Evolutionary conservation across 2,888 invertebrate genomes (phyloP).

Genomic region (Aphodius granarius): DNA sequence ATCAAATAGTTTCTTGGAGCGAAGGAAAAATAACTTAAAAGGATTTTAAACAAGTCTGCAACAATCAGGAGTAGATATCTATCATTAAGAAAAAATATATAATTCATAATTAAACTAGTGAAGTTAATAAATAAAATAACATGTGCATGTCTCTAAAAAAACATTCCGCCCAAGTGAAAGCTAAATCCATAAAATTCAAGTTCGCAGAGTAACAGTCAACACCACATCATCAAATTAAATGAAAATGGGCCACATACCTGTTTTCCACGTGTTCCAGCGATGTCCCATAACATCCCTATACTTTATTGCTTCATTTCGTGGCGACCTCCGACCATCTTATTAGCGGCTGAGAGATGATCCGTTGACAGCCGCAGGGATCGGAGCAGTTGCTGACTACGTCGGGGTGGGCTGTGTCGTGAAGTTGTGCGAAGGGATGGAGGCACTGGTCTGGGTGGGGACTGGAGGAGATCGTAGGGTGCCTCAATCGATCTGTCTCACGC

Average conservation of each 20-base stretch:
- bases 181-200: not conserved
- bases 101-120: no score
- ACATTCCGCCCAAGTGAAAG: no score
- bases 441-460: not conserved
- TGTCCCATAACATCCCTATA: not conserved
- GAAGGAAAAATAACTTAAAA: no score
- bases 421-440: not conserved
- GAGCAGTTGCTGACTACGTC: constrained; percentile 36
- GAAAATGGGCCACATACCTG: not conserved
- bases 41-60: no score
- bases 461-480: constrained; percentile 24
- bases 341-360: constrained; percentile 29
- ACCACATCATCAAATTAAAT: not conserved
- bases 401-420: not conserved
- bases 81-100: no score
- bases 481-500: constrained; percentile 48
- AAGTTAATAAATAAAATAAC: no score
- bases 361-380: constrained; percentile 41
- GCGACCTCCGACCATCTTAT: constrained; percentile 46
- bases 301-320: not conserved
- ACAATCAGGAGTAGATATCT: no score
- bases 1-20: no score
- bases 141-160: no score
- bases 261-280: not conserved
- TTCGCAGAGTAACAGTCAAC: not conserved